These are phyloP conservation scores for Blastomussa wellsi DNA, from an alignment of 92 coral and sea anemone species.

Conservation along the genomic window DNA sequence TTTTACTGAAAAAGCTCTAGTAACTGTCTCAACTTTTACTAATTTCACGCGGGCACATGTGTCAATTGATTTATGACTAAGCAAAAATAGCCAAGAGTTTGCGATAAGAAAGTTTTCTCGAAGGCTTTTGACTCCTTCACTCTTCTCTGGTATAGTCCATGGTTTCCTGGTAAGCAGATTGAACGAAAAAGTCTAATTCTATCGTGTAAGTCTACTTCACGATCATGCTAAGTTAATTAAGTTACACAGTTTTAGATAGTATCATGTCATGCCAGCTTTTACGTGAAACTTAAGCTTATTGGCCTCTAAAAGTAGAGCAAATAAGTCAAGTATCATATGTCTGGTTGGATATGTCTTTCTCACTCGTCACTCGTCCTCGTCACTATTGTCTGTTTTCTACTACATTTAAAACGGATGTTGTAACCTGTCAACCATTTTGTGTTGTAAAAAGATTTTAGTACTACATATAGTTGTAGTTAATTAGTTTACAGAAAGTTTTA, in stretches of 20 bases:
- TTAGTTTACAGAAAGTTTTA: too few relatives aligned
- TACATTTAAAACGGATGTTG: too few relatives aligned
- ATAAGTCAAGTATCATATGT: not conserved
- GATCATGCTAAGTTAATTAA: not conserved
- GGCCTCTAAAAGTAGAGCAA: not conserved
- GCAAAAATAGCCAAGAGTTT: slow-evolving; percentile 30
- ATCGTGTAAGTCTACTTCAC: not conserved
- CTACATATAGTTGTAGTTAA: too few relatives aligned
- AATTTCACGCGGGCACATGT: not conserved
- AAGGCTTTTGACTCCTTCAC: not conserved
- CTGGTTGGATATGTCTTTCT: not conserved
- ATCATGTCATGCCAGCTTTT: not conserved
- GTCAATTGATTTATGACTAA: slow-evolving; percentile 60
- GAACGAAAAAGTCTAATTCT: not conserved
- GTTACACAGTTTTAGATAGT: too few relatives aligned
- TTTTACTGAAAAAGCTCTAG: not conserved
- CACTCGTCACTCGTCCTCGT: too few relatives aligned
- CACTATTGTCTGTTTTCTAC: too few relatives aligned
- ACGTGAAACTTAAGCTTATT: not conserved
- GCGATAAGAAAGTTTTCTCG: not conserved
- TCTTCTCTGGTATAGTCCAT: not conserved
- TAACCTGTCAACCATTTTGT: too few relatives aligned
- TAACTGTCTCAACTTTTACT: not conserved
- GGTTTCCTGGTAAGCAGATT: not conserved
- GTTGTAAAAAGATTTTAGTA: too few relatives aligned